phyloP scores from a whole-genome alignment of 2,797 vertebrate genomes.

The Tokudaia muenninki region DNA sequence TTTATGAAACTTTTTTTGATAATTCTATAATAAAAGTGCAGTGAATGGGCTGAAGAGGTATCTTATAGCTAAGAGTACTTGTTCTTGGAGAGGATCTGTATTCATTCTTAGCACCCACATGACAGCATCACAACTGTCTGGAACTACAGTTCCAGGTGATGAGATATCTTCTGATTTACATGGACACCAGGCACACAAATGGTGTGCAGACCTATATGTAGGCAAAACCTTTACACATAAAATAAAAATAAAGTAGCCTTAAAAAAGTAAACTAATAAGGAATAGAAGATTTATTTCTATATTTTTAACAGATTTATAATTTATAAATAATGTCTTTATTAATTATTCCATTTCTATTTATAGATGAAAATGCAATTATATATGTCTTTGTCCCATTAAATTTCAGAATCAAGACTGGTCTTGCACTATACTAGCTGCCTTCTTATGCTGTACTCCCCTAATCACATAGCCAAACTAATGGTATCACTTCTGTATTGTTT shows the following conservation, averaged over 20 bases:
- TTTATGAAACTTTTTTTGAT: not conserved
- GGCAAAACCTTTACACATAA: not conserved
- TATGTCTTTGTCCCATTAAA: not conserved
- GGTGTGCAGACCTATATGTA: no score
- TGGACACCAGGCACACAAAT: not conserved
- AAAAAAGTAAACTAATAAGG: not conserved
- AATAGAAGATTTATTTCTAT: conserved; percentile 9
- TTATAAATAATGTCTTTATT: conserved; percentile 13
- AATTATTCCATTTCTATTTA: not conserved
- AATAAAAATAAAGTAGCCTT: not conserved
- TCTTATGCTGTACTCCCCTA: not conserved
- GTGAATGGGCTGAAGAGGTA: not conserved
- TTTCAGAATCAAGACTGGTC: not conserved
- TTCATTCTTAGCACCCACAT: not conserved
- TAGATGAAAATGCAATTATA: not conserved
- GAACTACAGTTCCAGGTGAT: not conserved
- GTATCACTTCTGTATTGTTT: not conserved
- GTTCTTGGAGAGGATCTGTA: not conserved
- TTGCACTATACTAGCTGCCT: not conserved
- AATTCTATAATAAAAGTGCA: conserved; percentile 34
- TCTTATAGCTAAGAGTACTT: not conserved
- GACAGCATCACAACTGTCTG: not conserved
- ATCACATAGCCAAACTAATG: not conserved
- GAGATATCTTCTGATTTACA: not conserved
- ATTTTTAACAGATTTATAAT: not conserved